These are phyloP conservation scores for Thamnophis elegans DNA, from an alignment of 2,797 vertebrate genomes.

Conservation along the genomic window DNA sequence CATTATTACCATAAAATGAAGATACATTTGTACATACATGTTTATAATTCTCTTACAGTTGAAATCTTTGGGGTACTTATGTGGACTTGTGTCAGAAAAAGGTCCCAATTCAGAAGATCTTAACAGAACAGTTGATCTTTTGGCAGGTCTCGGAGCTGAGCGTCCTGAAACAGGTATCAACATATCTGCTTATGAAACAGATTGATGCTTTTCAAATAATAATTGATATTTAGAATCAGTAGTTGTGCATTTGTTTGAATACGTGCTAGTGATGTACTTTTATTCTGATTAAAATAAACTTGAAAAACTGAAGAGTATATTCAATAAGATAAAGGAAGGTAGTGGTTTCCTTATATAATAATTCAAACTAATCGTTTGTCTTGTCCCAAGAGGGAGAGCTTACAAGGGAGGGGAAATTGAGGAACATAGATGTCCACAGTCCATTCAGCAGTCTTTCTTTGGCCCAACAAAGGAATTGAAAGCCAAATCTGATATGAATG, in stretches of 20 bases:
- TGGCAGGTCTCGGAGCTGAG: constrained; percentile 92
- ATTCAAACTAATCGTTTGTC: background rate
- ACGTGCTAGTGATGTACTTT: background rate
- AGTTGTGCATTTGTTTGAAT: background rate
- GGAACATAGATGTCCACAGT: background rate
- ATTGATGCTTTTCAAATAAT: background rate
- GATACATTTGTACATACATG: background rate
- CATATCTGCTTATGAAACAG: background rate
- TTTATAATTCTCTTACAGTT: constrained; percentile 71
- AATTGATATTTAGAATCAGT: background rate
- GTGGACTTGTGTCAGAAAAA: constrained; percentile 89
- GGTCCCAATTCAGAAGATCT: constrained; percentile 93
- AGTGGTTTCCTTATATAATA: background rate
- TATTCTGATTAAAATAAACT: background rate
- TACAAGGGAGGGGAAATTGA: background rate
- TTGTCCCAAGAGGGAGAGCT: background rate
- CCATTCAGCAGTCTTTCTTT: background rate
- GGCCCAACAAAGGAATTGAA: background rate
- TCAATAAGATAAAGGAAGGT: constrained; percentile 13
- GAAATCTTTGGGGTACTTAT: constrained; percentile 90
- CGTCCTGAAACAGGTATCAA: constrained; percentile 88
- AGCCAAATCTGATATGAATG: background rate
- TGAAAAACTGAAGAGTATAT: constrained; percentile 15
- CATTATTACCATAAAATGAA: constrained; percentile 25
- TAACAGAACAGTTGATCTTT: constrained; percentile 91